phyloP scores from a whole-genome alignment of 2,113 vertebrate genomes.

The Cavia porcellus region DNA sequence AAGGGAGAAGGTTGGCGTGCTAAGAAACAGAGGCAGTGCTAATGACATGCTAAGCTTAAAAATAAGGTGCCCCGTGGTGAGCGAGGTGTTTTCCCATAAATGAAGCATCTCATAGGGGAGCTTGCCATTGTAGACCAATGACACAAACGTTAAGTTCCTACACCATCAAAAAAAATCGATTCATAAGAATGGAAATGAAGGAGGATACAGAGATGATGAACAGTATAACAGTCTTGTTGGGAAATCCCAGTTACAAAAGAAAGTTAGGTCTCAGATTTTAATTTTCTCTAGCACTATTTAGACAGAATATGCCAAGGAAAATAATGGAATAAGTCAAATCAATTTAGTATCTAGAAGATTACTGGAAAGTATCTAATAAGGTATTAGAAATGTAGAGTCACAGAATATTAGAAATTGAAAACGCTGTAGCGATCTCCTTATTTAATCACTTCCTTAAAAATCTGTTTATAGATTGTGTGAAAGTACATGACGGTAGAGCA shows the following conservation, averaged over 20 bases:
- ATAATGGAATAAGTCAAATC: neutral
- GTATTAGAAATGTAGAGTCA: neutral
- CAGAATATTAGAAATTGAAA: slow-evolving; percentile 10
- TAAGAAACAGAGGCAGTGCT: neutral
- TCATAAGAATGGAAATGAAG: neutral
- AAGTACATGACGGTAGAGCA: neutral
- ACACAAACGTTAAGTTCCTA: neutral
- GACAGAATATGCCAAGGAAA: neutral
- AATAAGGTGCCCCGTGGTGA: neutral
- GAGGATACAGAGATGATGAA: neutral
- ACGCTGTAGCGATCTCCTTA: neutral
- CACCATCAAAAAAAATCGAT: neutral
- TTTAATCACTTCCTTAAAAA: slow-evolving; percentile 18
- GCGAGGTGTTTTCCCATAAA: neutral
- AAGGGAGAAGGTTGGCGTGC: neutral
- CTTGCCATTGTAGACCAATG: neutral
- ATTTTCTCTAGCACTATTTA: neutral
- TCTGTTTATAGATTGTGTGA: neutral
- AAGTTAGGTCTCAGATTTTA: neutral
- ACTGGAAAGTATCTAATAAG: neutral
- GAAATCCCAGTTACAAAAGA: neutral
- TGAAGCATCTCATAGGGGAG: neutral
- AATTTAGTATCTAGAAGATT: neutral
- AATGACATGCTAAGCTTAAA: neutral
- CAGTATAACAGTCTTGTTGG: neutral